A percentile compares a stretch with the other conserved stretches of the same genome.
phyloP scores from a whole-genome alignment of 2,888 invertebrate species.

The Chymomyza caudatula region DNA sequence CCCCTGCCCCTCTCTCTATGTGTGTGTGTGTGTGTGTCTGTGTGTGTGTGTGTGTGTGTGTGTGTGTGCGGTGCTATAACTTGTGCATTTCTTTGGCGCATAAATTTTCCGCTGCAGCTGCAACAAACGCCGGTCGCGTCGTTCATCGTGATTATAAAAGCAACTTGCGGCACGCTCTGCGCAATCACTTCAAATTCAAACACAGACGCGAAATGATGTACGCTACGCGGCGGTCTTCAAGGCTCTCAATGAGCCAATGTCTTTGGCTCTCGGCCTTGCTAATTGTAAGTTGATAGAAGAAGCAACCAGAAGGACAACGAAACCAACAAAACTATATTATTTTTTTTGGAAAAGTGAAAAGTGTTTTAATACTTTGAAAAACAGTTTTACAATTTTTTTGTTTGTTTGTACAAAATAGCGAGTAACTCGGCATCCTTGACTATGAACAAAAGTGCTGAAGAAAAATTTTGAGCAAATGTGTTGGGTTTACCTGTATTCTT shows the following conservation, averaged over 20 bases:
- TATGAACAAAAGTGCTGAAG: background rate
- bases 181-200: constrained; percentile 76
- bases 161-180: constrained; percentile 64
- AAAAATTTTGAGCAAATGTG: constrained; percentile 2
- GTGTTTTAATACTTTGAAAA: background rate
- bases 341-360: background rate
- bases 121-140: background rate
- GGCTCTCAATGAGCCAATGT: constrained; percentile 8
- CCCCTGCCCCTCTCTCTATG: background rate
- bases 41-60: constrained; percentile 9
- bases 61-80: constrained; percentile 22
- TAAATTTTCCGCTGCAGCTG: constrained; percentile 68
- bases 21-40: constrained; percentile 6
- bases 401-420: constrained; percentile 6
- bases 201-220: constrained; percentile 76
- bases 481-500: background rate
- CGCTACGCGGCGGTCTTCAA: constrained; percentile 49
- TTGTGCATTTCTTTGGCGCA: constrained; percentile 58
- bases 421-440: background rate
- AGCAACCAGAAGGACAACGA: background rate
- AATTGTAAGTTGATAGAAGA: constrained; percentile 70
- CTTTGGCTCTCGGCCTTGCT: constrained; percentile 62
- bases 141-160: constrained; percentile 75
- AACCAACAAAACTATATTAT: background rate
- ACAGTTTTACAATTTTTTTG: background rate